These are phyloP conservation scores for western clawed frog (Xenopus tropicalis) DNA, from an alignment of 2,113 vertebrate species.

Conservation along the genomic window DNA sequence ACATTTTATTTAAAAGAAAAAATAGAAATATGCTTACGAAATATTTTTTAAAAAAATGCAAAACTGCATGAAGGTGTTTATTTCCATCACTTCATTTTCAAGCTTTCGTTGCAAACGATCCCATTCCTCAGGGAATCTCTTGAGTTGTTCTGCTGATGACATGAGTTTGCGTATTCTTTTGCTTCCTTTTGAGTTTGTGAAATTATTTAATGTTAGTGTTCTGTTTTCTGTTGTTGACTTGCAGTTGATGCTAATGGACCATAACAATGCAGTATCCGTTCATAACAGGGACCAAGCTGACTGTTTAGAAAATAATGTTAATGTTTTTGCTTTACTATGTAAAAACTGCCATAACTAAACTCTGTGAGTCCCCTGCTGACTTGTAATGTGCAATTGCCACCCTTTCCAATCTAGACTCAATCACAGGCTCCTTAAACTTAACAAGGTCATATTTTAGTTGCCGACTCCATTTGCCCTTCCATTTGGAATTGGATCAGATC, in stretches of 20 bases:
- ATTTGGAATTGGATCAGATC: no score
- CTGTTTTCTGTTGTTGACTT: conserved; percentile 48
- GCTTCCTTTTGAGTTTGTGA: conserved; percentile 29
- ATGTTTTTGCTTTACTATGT: no score
- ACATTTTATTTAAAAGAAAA: conserved; percentile 58
- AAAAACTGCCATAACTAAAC: no score
- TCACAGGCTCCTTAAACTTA: no score
- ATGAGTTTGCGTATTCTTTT: background rate
- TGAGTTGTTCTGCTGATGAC: background rate
- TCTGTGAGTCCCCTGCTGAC: no score
- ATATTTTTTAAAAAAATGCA: conserved; percentile 78
- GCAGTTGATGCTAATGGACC: background rate
- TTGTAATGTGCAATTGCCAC: no score
- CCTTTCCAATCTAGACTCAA: no score
- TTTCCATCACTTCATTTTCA: background rate
- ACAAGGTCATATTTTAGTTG: no score
- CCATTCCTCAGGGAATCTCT: background rate
- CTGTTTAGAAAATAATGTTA: background rate
- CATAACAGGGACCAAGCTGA: conserved; percentile 12
- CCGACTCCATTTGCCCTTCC: no score
- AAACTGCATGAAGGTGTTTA: conserved; percentile 46
- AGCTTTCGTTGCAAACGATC: background rate
- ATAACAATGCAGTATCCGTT: background rate
- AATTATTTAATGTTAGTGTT: conserved; percentile 62
- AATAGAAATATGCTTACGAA: conserved; percentile 59